These are phyloP conservation scores for Enoplosus armatus DNA, from an alignment of 2,797 vertebrate species.

Conservation along the genomic window DNA sequence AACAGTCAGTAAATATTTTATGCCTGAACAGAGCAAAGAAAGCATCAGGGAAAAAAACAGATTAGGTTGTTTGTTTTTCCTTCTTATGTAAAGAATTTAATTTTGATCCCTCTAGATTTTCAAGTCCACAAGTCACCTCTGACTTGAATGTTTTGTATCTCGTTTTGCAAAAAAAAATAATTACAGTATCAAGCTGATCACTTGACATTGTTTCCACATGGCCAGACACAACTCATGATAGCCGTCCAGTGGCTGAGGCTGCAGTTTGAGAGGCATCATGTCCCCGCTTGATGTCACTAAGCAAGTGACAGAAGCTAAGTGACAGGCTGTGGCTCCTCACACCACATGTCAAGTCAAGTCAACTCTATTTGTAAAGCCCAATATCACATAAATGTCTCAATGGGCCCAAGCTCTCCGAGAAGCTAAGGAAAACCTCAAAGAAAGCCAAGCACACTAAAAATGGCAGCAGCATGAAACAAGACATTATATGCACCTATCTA, in stretches of 20 bases:
- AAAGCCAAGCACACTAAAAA: background rate
- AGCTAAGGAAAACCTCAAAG: slow-evolving; percentile 8
- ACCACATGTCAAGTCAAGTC: slow-evolving; percentile 50
- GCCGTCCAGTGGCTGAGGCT: slow-evolving; percentile 23
- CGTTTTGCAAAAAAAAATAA: slow-evolving; percentile 5
- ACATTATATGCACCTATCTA: background rate
- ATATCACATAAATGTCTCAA: slow-evolving; percentile 30
- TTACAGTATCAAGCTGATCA: background rate
- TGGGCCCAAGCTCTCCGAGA: slow-evolving; percentile 6
- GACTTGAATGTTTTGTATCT: background rate
- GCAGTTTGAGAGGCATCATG: slow-evolving; percentile 36
- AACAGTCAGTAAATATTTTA: slow-evolving; percentile 62
- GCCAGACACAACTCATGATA: slow-evolving; percentile 4
- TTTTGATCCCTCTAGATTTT: background rate
- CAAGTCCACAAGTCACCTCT: slow-evolving; percentile 1
- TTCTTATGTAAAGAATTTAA: background rate
- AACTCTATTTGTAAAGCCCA: slow-evolving; percentile 50
- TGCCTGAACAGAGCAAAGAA: slow-evolving; percentile 19
- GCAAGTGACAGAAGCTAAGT: slow-evolving; percentile 59
- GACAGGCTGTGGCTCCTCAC: slow-evolving; percentile 52
- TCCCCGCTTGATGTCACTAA: slow-evolving; percentile 55
- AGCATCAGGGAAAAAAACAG: background rate
- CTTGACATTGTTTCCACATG: slow-evolving; percentile 8
- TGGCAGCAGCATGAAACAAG: background rate
- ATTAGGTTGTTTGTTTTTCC: slow-evolving; percentile 17